Conservation (phyloP, 1,140 invertebrate genomes). For the Heliconius hermathena region DNA sequence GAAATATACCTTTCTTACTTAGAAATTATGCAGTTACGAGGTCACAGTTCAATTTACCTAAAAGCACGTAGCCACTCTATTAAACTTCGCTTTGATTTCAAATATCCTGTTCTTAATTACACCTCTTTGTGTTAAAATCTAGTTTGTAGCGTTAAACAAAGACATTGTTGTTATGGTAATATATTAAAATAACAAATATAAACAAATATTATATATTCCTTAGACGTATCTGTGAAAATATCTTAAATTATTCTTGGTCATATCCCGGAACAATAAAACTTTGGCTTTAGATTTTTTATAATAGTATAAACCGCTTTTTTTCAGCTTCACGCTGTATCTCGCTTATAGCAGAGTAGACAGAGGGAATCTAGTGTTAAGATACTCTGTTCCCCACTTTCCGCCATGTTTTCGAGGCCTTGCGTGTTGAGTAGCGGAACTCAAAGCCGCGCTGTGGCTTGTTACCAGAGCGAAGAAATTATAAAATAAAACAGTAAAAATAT, state of each 20-base stretch:
- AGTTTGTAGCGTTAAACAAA: conserved; percentile 25
- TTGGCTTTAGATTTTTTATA: too few species aligned
- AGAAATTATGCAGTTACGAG: conserved; percentile 13
- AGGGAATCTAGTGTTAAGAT: not conserved
- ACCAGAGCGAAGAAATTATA: too few species aligned
- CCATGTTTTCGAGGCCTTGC: too few species aligned
- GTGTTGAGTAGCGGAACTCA: too few species aligned
- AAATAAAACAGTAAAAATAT: too few species aligned
- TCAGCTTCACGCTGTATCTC: not conserved
- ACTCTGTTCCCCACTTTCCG: not conserved
- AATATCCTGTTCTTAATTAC: conserved; percentile 26
- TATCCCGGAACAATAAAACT: too few species aligned
- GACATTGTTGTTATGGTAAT: not conserved
- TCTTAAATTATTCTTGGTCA: not conserved
- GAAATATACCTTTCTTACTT: not conserved
- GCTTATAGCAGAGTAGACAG: not conserved
- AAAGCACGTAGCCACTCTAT: conserved; percentile 30
- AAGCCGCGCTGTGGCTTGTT: too few species aligned
- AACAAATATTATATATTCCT: not conserved
- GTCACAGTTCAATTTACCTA: conserved; percentile 24
- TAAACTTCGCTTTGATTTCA: conserved; percentile 32
- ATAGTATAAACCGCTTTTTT: not conserved
- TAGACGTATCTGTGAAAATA: not conserved
- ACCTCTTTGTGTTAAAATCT: conserved; percentile 23
- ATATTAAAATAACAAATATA: not conserved